These are phyloP conservation scores for Atta colombica DNA, from an alignment of 1,140 invertebrate species.

Conservation along the genomic window DNA sequence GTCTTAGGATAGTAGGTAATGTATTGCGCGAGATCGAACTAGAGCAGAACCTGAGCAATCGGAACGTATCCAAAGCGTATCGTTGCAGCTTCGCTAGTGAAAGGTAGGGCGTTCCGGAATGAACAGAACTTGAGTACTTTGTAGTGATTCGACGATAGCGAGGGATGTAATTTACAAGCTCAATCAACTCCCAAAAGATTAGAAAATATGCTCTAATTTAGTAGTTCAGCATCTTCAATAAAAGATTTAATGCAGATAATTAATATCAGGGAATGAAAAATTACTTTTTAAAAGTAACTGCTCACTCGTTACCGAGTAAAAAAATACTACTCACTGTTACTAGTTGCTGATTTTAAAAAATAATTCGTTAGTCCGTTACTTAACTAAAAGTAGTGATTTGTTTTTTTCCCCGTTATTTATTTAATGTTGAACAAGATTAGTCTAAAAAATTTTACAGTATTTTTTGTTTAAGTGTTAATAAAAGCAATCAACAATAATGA, in stretches of 20 bases:
- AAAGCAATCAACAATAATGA: no score
- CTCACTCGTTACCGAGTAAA: no score
- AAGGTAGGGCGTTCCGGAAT: conserved; percentile 52
- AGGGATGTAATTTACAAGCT: conserved; percentile 51
- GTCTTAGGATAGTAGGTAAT: conserved; percentile 41
- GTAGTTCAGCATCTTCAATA: background rate
- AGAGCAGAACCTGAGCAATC: conserved; percentile 54
- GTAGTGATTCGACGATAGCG: conserved; percentile 22
- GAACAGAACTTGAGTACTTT: conserved; percentile 49
- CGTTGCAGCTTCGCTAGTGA: conserved; percentile 42
- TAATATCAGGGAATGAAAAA: no score
- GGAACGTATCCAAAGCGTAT: conserved; percentile 44
- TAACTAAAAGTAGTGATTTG: no score
- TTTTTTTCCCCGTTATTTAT: no score
- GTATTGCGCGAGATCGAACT: conserved; percentile 47
- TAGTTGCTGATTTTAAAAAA: no score
- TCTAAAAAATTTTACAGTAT: no score
- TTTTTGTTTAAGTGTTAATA: no score
- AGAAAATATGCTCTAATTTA: background rate
- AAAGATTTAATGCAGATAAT: background rate
- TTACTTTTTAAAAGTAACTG: no score
- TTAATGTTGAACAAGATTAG: no score
- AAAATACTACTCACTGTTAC: no score
- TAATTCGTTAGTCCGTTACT: no score
- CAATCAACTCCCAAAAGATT: conserved; percentile 54